phyloP scores from a whole-genome alignment of 2,797 vertebrate species.

The Takifugu rubripes region DNA sequence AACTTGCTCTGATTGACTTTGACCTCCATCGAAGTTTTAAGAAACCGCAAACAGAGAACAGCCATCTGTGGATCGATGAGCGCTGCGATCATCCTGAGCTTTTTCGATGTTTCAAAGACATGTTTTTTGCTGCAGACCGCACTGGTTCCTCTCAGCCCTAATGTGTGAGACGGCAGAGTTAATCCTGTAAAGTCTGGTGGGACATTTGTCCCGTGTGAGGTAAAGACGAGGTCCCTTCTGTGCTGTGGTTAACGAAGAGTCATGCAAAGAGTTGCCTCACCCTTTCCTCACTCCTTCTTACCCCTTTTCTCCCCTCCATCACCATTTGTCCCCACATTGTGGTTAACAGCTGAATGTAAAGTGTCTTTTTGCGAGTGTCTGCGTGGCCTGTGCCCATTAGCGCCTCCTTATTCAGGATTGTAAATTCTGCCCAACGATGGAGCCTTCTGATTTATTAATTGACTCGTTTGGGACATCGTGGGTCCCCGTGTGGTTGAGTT shows the following conservation, averaged over 20 bases:
- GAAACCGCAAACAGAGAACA: slow-evolving; percentile 81
- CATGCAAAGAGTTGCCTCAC: slow-evolving; percentile 61
- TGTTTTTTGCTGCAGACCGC: slow-evolving; percentile 70
- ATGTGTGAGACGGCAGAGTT: slow-evolving; percentile 56
- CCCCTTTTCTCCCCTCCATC: slow-evolving; percentile 32
- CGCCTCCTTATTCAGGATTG: slow-evolving; percentile 37
- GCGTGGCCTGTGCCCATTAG: slow-evolving; percentile 52
- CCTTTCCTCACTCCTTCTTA: slow-evolving; percentile 49
- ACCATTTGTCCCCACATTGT: slow-evolving; percentile 67
- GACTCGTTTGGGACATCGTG: slow-evolving; percentile 52
- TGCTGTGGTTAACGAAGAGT: slow-evolving; percentile 69
- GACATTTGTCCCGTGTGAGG: slow-evolving; percentile 62
- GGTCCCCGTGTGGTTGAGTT: slow-evolving; percentile 38
- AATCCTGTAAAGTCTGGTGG: slow-evolving; percentile 49
- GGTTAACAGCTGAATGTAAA: slow-evolving; percentile 71
- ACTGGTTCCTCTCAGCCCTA: slow-evolving; percentile 70
- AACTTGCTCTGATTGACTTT: slow-evolving; percentile 74
- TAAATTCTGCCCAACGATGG: slow-evolving; percentile 49
- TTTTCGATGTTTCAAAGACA: slow-evolving; percentile 27
- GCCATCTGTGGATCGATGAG: slow-evolving; percentile 86
- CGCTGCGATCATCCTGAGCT: slow-evolving; percentile 50
- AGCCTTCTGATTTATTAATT: slow-evolving; percentile 77
- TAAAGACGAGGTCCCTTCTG: slow-evolving; percentile 65
- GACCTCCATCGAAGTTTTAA: slow-evolving; percentile 63
- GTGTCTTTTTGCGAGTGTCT: slow-evolving; percentile 32